Evolutionary conservation across 35 echinoderm and acorn worm genomes (phyloP), one percentile per base, ranked within the genome.

Genomic region (Patiria miniata): DNA sequence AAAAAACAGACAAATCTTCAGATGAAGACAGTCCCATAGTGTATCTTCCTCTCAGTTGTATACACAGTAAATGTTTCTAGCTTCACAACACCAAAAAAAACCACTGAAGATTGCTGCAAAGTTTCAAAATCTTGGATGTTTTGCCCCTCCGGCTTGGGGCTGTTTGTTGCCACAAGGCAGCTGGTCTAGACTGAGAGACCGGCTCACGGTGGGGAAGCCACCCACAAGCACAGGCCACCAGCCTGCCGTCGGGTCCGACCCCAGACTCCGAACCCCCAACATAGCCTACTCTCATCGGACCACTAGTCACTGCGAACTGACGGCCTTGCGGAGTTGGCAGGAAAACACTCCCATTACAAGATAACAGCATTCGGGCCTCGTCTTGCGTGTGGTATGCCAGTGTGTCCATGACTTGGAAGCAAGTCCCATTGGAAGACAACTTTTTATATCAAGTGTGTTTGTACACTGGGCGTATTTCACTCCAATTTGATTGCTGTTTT

Each of bases 131-230:
- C 65, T 32, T 26, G 21, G 65, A 73, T 30, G 65, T 73, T 73
- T 30, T 7, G n/a, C n/a, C n/a, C 65, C 65, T 23, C 29, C 10
- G 26, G 26, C 34, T 73, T 73, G 21, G 26, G 65, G 65, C 65
- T 73, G 65, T 73, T 73, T 34, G 26, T 73, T 6, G 23, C 29
- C 65, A 73, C 65, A 73, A 73, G 65, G 65, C 65, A 73, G 65
- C 65, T 23, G 65, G 65, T 73, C 65, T 73, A 73, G 65, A 73
- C 65, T 73, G 29, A 73, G 65, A 73, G 65, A 73, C 65, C 21
- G 26, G 65, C 23, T 73, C 65, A 12, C 65, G 19, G 65, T 34
- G 34, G 65, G 42, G 65, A 26, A 73, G 65, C 65, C 1, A 36
- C 65, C 65, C 65, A 73, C 65, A 73, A 73, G 29, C 65, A 29